Conservation (phyloP, 2,113 vertebrate species). For the Felis chaus region DNA sequence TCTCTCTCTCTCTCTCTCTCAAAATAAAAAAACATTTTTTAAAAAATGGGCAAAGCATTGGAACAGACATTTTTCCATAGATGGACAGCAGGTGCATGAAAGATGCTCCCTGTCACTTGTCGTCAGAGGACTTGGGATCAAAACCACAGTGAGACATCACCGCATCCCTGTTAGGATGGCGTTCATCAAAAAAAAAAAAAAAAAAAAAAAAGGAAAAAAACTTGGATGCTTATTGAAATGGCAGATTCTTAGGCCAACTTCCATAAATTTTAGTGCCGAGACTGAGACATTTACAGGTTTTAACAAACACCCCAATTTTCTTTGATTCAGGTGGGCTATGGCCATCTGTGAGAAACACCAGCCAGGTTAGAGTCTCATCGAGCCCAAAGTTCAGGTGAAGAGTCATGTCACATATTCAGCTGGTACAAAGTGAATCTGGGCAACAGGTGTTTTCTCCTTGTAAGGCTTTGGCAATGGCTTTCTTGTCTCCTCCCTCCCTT, state of each 20-base stretch:
- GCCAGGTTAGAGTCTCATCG: not conserved
- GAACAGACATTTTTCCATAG: not conserved
- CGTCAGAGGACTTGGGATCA: rapidly evolving
- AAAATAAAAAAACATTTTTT: too few species aligned
- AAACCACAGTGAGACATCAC: not conserved
- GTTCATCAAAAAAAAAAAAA: not conserved
- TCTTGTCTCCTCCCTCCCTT: not conserved
- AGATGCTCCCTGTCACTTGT: not conserved
- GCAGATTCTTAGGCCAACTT: not conserved
- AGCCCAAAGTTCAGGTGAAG: not conserved
- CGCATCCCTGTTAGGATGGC: not conserved
- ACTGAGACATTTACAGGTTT: not conserved
- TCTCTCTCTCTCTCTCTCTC: too few species aligned
- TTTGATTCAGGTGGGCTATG: not conserved
- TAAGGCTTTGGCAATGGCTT: not conserved
- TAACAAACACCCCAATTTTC: not conserved
- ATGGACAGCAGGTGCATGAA: not conserved
- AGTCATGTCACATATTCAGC: not conserved
- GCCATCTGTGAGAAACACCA: not conserved
- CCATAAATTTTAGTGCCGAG: not conserved
- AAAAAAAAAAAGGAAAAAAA: too few species aligned
- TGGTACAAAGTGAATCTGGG: not conserved
- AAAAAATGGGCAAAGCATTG: not conserved
- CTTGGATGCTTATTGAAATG: not conserved
- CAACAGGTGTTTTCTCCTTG: not conserved